These are phyloP conservation scores for Pelodytes ibericus DNA, from an alignment of 2,797 vertebrate species.

Conservation along the genomic window DNA sequence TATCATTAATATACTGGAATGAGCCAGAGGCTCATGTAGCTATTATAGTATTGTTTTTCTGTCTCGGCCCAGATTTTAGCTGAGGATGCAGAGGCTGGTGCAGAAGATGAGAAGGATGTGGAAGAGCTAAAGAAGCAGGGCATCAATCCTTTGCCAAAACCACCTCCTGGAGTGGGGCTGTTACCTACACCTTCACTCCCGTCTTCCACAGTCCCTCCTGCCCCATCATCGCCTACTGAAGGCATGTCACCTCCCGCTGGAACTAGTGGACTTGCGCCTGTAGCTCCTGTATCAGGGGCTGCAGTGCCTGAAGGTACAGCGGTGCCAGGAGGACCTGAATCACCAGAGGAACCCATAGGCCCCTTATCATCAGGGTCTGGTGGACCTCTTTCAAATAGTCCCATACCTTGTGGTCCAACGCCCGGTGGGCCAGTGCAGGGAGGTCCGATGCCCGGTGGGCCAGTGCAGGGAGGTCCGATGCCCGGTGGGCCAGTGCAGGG, in stretches of 20 bases:
- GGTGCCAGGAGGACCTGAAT: conserved; percentile 22
- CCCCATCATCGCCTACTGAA: conserved; percentile 46
- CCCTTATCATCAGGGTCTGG: conserved; percentile 13
- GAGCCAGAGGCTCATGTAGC: too few species aligned
- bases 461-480: conserved; percentile 18
- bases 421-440: conserved; percentile 1
- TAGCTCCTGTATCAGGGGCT: conserved; percentile 59
- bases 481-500: conserved; percentile 13
- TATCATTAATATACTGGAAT: too few species aligned
- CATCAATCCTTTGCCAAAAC: conserved; percentile 93
- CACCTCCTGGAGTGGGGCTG: conserved; percentile 90
- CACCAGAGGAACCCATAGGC: neutral
- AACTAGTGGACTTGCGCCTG: neutral
- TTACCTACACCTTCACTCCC: conserved; percentile 89
- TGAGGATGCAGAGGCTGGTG: conserved; percentile 91
- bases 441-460: conserved; percentile 7
- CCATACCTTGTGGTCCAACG: neutral
- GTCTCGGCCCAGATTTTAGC: conserved; percentile 81
- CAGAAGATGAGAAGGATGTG: conserved; percentile 95
- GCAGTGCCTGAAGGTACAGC: neutral
- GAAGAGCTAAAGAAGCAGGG: conserved; percentile 96
- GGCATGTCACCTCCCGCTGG: conserved; percentile 56
- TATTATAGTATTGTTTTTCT: neutral
- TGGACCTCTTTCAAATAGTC: conserved; percentile 1
- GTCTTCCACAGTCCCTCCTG: conserved; percentile 60